Evolutionary conservation across 2,113 vertebrate genomes (phyloP), one percentile per base, ranked within the genome.

Genomic region (Donacobius atricapilla): DNA sequence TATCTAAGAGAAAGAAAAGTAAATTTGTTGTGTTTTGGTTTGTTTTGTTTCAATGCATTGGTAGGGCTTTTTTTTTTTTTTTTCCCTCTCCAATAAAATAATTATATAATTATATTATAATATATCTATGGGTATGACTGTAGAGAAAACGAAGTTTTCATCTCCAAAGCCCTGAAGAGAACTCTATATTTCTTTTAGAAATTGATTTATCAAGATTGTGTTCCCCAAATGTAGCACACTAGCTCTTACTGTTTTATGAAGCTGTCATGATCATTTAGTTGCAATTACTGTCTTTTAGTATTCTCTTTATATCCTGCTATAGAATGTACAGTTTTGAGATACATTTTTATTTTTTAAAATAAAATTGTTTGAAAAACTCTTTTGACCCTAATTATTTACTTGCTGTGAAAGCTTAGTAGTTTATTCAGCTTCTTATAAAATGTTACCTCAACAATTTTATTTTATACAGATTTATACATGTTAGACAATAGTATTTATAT

Each of bases 31-130:
- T 33, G 50, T 13, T 48, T 40, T 45, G 2, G 6, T 40, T 33
- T 56, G 31, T 10, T 45, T 69, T 47, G 8, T 22, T 24, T 40
- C 21, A 47, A 19, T 42, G 44, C 14, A 58, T 25, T 7, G 45
- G 13, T 28, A 12, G 8, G 12, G 0, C 4, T 51, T 51, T 51
- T 37, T 5, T 0, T 60, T 27, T 22, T 22, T 0, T 27, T 40
- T 8, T 27, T 20, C 42, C 35, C 12, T 3, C 12, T 51, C 15
- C 23, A 45, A 53, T n/a, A n/a, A n/a, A n/a, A n/a, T n/a, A n/a
- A n/a, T n/a, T n/a, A n/a, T n/a, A n/a, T n/a, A n/a, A n/a, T n/a
- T n/a, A n/a, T n/a, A n/a, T n/a, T n/a, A 21, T 30, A 48, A 25
- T 21, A 4, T 40, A 42, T 27, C 15, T 85, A 4, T 47, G 7